Conservation (phyloP, 2,113 vertebrate species). For the Gymnocephalus cernua region DNA sequence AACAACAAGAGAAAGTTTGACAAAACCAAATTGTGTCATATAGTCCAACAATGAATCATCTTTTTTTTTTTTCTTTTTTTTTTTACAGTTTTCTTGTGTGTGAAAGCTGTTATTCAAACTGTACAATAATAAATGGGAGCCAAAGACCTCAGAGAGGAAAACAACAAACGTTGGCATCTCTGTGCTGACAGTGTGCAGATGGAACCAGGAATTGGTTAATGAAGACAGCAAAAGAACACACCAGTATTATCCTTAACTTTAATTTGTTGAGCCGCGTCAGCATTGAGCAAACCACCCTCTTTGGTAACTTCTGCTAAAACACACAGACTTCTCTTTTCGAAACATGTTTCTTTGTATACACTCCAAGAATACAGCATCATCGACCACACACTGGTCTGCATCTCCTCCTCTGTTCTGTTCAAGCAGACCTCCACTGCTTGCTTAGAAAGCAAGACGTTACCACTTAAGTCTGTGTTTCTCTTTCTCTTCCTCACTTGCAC, state of each 20-base stretch:
- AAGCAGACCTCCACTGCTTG: conserved; percentile 4
- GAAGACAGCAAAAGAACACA: not conserved
- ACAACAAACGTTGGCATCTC: not conserved
- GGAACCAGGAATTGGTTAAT: conserved; percentile 3
- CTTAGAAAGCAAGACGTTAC: conserved; percentile 43
- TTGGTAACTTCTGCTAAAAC: conserved; percentile 21
- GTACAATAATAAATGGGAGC: not conserved
- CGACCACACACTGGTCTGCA: conserved; percentile 50
- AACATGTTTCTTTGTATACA: conserved; percentile 10
- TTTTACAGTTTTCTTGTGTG: not conserved
- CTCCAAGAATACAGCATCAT: conserved; percentile 26
- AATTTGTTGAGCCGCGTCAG: conserved; percentile 34
- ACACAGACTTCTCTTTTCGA: conserved; percentile 18
- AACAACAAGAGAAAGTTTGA: not conserved
- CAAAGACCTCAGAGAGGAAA: not conserved
- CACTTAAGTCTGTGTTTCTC: conserved; percentile 37
- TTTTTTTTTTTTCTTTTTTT: too few relatives aligned
- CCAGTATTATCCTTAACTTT: conserved; percentile 10
- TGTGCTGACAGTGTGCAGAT: conserved; percentile 5
- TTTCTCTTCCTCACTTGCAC: conserved; percentile 32
- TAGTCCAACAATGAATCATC: not conserved
- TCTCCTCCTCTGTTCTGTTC: conserved; percentile 36
- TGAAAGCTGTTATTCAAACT: not conserved
- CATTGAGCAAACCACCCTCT: conserved; percentile 31
- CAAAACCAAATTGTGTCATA: not conserved